These are phyloP conservation scores for Notothenia rossii DNA, from an alignment of 2,113 vertebrate species.

Conservation along the genomic window DNA sequence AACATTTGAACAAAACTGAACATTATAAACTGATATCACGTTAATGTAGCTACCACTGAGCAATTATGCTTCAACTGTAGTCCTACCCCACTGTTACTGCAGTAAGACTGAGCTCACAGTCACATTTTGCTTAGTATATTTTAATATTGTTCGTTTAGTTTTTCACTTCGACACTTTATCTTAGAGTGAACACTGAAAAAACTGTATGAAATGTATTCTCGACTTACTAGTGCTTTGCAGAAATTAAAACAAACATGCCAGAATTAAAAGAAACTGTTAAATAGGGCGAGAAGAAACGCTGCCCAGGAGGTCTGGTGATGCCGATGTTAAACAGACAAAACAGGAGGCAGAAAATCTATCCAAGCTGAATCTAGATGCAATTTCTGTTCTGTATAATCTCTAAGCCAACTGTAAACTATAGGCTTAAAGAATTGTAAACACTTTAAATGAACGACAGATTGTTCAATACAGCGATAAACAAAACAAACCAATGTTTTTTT, in stretches of 20 bases:
- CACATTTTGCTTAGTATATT: not conserved
- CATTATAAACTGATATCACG: not conserved
- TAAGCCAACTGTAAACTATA: not conserved
- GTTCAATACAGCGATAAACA: not conserved
- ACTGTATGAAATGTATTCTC: not conserved
- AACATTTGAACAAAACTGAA: not conserved
- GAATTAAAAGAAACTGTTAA: not conserved
- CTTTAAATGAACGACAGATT: not conserved
- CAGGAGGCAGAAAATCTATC: not conserved
- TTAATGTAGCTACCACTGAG: not conserved
- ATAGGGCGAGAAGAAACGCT: not conserved
- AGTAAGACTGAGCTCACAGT: not conserved
- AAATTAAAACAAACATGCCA: not conserved
- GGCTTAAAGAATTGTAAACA: conserved; percentile 3
- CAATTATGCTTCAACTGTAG: not conserved
- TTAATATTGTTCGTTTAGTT: not conserved
- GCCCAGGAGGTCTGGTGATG: conserved; percentile 1
- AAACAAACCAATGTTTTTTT: not conserved
- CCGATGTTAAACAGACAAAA: not conserved
- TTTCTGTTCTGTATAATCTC: not conserved
- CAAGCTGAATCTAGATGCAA: not conserved
- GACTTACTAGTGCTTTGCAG: not conserved
- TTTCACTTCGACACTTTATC: not conserved
- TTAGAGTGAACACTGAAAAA: not conserved
- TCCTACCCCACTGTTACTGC: not conserved